These are phyloP conservation scores for Tridacna gigas DNA, from an alignment of 2,888 invertebrate genomes.

Conservation along the genomic window DNA sequence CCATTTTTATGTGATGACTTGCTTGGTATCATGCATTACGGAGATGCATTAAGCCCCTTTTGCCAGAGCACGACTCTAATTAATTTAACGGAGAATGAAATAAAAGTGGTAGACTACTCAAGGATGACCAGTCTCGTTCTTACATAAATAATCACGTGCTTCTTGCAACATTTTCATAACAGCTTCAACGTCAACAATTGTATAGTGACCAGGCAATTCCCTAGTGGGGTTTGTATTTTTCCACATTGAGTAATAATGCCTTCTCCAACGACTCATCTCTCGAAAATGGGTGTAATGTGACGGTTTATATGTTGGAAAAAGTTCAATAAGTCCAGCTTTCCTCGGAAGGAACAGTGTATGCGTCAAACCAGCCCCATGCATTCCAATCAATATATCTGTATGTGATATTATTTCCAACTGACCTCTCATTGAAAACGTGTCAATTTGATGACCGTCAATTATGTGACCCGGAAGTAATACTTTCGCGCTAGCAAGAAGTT, in stretches of 20 bases:
- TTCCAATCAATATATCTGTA: slow-evolving; percentile 77
- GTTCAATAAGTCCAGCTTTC: slow-evolving; percentile 79
- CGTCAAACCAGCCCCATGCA: slow-evolving; percentile 84
- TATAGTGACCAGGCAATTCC: not conserved
- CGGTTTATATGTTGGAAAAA: slow-evolving; percentile 77
- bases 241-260: slow-evolving; percentile 57
- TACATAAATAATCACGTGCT: too few species aligned
- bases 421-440: slow-evolving; percentile 73
- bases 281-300: slow-evolving; percentile 74
- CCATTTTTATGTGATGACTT: too few species aligned
- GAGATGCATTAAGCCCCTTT: too few species aligned
- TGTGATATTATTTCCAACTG: slow-evolving; percentile 75
- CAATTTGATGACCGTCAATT: slow-evolving; percentile 76
- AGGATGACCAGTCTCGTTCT: too few species aligned
- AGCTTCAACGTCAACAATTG: slow-evolving; percentile 27
- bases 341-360: slow-evolving; percentile 81
- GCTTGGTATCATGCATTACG: too few species aligned
- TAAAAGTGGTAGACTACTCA: too few species aligned
- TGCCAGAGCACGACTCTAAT: too few species aligned
- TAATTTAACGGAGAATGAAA: too few species aligned
- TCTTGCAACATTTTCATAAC: slow-evolving; percentile 18
- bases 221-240: not conserved
- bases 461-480: slow-evolving; percentile 64
- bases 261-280: slow-evolving; percentile 65
- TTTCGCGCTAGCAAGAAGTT: slow-evolving; percentile 61